Evolutionary conservation across 1,140 invertebrate species (phyloP).

Genomic region (Amyelois transitella): DNA sequence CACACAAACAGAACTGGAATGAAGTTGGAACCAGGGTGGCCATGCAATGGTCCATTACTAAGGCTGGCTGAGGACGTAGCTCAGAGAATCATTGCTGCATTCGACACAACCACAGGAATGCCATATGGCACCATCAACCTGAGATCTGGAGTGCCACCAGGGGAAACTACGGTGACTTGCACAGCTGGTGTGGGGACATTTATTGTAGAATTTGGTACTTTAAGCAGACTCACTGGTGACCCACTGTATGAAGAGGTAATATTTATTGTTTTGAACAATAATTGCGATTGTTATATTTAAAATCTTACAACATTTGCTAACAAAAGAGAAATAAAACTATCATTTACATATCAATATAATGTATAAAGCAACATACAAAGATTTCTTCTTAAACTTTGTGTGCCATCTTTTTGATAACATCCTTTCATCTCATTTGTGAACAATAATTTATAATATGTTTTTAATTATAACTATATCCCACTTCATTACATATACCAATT

Average conservation of each 20-base stretch:
- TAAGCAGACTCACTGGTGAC: conserved; percentile 96
- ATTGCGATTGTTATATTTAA: too few species aligned
- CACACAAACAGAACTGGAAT: conserved; percentile 88
- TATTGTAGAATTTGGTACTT: conserved; percentile 96
- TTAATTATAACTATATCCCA: too few species aligned
- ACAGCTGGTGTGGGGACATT: conserved; percentile 99
- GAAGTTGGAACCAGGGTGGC: conserved; percentile 94
- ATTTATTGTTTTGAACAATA: too few species aligned
- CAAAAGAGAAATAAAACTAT: too few species aligned
- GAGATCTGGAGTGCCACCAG: conserved; percentile 91
- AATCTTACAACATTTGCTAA: too few species aligned
- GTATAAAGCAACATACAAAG: too few species aligned
- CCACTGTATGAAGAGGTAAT: conserved; percentile 92
- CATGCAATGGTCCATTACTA: conserved; percentile 95
- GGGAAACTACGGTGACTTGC: conserved; percentile 97
- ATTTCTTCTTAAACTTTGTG: too few species aligned
- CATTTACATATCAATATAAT: too few species aligned
- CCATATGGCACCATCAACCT: conserved; percentile 98
- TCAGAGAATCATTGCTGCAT: conserved; percentile 89
- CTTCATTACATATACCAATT: too few species aligned
- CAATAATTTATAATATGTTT: too few species aligned
- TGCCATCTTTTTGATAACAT: too few species aligned
- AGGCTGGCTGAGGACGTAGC: conserved; percentile 96
- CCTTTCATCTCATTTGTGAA: too few species aligned
- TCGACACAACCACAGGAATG: conserved; percentile 95